Conservation (phyloP, 2,888 invertebrate species). For the Drosophila setosimentum region DNA sequence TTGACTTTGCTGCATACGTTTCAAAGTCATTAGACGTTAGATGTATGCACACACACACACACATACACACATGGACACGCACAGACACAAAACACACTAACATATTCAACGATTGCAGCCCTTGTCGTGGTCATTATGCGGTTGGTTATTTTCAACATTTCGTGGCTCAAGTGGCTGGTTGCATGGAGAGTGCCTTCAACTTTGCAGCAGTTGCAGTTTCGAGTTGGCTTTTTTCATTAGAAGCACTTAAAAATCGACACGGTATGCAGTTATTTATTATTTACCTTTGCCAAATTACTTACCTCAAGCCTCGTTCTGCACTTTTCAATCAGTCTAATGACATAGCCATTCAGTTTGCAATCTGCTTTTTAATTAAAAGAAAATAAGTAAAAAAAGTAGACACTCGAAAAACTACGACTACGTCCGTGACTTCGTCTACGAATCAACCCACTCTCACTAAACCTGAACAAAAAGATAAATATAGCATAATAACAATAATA, state of each 20-base stretch:
- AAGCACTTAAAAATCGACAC: constrained; percentile 78
- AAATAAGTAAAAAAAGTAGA: constrained; percentile 63
- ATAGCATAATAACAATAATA: constrained; percentile 75
- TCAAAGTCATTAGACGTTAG: constrained; percentile 65
- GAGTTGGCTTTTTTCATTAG: constrained; percentile 59
- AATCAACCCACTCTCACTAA: constrained; percentile 17
- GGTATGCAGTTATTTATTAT: constrained; percentile 74
- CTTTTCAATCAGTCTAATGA: constrained; percentile 77
- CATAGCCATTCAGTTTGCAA: constrained; percentile 56
- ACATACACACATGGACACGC: constrained; percentile 17
- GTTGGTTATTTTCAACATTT: constrained; percentile 70
- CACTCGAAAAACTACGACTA: constrained; percentile 43
- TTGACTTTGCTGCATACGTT: constrained; percentile 68
- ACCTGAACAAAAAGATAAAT: constrained; percentile 62
- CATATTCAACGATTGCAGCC: constrained; percentile 43
- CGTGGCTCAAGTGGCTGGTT: constrained; percentile 77
- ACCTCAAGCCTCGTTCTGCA: constrained; percentile 56
- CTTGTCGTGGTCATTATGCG: constrained; percentile 72
- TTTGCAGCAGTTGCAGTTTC: constrained; percentile 53
- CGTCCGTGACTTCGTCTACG: constrained; percentile 3
- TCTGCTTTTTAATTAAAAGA: constrained; percentile 79
- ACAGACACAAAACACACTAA: background rate
- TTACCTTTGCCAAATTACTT: constrained; percentile 72
- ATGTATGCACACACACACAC: constrained; percentile 12
- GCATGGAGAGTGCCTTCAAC: constrained; percentile 51